These are phyloP conservation scores for Trichonephila clavata DNA, from an alignment of 1,140 invertebrate genomes.

Conservation along the genomic window DNA sequence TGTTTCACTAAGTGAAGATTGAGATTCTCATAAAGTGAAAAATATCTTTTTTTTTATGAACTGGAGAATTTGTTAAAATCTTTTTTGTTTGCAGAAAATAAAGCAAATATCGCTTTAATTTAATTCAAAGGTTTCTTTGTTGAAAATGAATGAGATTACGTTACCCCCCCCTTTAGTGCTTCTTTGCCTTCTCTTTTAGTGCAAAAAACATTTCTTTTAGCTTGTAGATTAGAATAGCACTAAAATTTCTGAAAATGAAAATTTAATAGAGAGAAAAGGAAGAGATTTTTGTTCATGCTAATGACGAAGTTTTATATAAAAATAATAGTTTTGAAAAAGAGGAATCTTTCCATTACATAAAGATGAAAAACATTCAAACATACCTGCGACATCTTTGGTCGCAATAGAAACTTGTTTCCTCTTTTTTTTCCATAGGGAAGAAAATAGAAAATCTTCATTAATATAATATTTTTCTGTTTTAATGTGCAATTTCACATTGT, in stretches of 20 bases:
- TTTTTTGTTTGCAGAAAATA: background rate
- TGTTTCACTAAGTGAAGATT: background rate
- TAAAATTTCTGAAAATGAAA: background rate
- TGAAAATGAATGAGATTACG: background rate
- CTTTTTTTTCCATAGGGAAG: too few relatives aligned
- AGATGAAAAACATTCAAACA: background rate
- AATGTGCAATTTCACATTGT: too few relatives aligned
- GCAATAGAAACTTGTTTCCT: background rate
- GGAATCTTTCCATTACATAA: background rate
- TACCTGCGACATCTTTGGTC: background rate
- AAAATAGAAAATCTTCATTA: too few relatives aligned
- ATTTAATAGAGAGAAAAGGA: background rate
- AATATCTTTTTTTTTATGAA: background rate
- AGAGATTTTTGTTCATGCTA: background rate
- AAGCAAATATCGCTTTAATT: background rate
- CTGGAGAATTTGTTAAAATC: background rate
- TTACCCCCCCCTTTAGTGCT: background rate
- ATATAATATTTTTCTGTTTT: too few relatives aligned
- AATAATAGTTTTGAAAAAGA: background rate
- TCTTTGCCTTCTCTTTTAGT: background rate
- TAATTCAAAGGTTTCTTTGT: background rate
- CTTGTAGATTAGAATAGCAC: background rate
- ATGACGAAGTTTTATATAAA: slow-evolving; percentile 2
- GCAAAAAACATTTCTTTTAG: background rate
- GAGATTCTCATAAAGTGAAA: background rate